Base-by-base conservation (phyloP, 2,797 vertebrate genomes). In the Todus mexicanus region DNA sequence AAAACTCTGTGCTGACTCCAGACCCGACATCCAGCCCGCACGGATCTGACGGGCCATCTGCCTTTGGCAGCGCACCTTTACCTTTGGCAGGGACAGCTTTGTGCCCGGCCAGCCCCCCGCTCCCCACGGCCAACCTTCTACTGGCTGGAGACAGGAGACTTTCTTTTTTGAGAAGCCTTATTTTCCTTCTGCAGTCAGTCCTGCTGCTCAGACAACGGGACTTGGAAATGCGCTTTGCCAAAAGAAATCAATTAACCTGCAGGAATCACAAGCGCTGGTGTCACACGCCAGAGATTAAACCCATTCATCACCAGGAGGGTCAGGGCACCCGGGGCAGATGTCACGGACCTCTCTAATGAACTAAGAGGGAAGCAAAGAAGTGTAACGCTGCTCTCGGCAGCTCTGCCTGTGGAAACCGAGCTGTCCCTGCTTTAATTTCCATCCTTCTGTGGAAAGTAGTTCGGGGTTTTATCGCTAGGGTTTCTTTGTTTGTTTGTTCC, bases 171-270 rank as follows among this genome's bases (percentile, higher is more conserved):
- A 64, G 87, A 70, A 18, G 48, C 88, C 50, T 29, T 47, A 38
- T 74, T 76, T 78, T 75, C 56, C 54, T 48, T 42, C 65, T n/a
- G 69, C 90, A 80, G 78, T 22, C 92, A 53, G 69, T 74, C 94
- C 25, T 63, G 82, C 95, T 92, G 93, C 87, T 92, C 79, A 60
- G 82, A 38, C 92, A 10, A 38, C 66, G 1, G 95, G 93, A 64
- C 87, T 13, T 94, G 92, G 92, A 81, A 75, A 38, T 0, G 12
- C 4, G n/a, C 66, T 93, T 56, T 89, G 96, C 95, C 96, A 92
- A 70, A 63, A 87, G 89, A 95, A 96, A 96, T 93, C 95, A 92
- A 95, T 95, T 95, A 96, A 93, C 70, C 87, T 78, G 95, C 63
- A 15, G 95, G 96, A 70, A 50, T 48, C 22, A 1, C 27, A 26